A percentile compares a stretch with the other conserved stretches of the same genome.
Conservation (phyloP, 2,888 invertebrate genomes). For the Tyria jacobaeae region DNA sequence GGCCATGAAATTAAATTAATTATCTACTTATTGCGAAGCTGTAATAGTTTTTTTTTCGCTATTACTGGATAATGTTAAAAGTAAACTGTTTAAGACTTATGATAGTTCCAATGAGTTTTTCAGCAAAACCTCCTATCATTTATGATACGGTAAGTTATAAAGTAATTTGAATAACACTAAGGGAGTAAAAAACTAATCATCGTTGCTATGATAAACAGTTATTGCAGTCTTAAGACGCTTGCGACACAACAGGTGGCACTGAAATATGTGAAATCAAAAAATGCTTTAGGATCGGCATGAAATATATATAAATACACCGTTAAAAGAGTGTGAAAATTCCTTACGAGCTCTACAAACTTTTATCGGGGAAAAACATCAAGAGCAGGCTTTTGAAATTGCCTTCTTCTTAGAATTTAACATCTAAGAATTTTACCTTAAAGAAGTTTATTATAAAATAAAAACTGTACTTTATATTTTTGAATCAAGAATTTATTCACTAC, state of each 20-base stretch:
- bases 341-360: no score
- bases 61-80: background rate
- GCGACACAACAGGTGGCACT: background rate
- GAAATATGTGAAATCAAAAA: background rate
- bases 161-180: background rate
- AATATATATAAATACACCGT: no score
- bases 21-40: slow-evolving; percentile 32
- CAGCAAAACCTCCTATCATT: background rate
- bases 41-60: slow-evolving; percentile 14
- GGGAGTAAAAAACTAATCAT: background rate
- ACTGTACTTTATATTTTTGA: no score
- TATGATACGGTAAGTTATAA: background rate
- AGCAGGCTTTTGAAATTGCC: no score
- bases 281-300: no score
- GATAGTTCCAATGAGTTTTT: background rate
- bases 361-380: no score
- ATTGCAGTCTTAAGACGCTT: background rate
- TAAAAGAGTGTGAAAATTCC: no score
- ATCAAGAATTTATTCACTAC: no score
- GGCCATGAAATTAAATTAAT: slow-evolving; percentile 63
- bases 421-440: no score
- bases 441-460: no score
- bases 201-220: background rate
- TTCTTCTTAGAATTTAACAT: no score
- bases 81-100: slow-evolving; percentile 17